A percentile compares a stretch with the other conserved stretches of the same genome.
Conservation (phyloP, 2,888 invertebrate species). For the Lepidochitona cinerea region DNA sequence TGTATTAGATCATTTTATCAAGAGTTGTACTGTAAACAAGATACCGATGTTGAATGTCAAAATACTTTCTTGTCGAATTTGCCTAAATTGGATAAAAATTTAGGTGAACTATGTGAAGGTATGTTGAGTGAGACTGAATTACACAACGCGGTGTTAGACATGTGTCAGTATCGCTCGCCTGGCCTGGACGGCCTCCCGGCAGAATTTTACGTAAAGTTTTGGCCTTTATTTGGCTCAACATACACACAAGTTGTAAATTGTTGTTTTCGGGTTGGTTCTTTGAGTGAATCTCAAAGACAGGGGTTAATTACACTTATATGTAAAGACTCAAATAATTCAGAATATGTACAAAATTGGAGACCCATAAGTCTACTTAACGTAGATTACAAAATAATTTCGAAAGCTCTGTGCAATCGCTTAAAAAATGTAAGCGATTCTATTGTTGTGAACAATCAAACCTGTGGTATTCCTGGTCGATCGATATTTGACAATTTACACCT, state of each 20-base stretch:
- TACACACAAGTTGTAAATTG: slow-evolving; percentile 17
- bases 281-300: slow-evolving; percentile 17
- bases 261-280: slow-evolving; percentile 15
- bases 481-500: slow-evolving; percentile 39
- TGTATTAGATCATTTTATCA: neutral
- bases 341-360: slow-evolving; percentile 34
- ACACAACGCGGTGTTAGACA: neutral
- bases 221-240: no score
- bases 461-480: slow-evolving; percentile 31
- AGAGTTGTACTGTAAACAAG: neutral
- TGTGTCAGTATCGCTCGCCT: no score
- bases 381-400: slow-evolving; percentile 41
- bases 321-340: slow-evolving; percentile 29
- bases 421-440: slow-evolving; percentile 24
- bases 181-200: no score
- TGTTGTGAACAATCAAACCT: slow-evolving; percentile 36
- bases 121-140: neutral
- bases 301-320: slow-evolving; percentile 32
- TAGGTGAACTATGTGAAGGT: no score
- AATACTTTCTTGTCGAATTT: neutral
- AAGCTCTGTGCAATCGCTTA: slow-evolving; percentile 30
- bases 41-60: neutral
- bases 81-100: neutral
- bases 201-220: no score
- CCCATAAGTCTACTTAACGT: slow-evolving; percentile 39